phyloP scores from a whole-genome alignment of 2,113 vertebrate genomes.

The Bufo gargarizans region DNA sequence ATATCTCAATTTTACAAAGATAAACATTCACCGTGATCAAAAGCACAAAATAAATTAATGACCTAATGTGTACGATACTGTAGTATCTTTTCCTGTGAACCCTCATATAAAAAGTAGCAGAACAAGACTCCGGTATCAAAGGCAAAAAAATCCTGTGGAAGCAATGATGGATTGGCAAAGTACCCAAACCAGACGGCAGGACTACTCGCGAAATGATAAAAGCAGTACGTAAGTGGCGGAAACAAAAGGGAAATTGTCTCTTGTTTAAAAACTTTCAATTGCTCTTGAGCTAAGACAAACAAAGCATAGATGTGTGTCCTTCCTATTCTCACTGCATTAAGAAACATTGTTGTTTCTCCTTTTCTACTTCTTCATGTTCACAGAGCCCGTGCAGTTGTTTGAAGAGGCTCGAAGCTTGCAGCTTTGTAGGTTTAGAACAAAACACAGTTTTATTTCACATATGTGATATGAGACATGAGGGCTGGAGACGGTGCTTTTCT shows the following conservation, averaged over 20 bases:
- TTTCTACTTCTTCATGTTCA: background rate
- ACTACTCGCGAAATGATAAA: slow-evolving; percentile 13
- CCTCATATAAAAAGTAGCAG: background rate
- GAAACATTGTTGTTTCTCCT: slow-evolving; percentile 1
- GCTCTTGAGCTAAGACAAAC: slow-evolving; percentile 51
- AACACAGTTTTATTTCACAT: slow-evolving; percentile 38
- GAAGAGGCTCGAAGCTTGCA: background rate
- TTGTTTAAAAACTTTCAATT: slow-evolving; percentile 42
- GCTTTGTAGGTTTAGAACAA: slow-evolving; percentile 32
- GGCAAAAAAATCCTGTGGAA: background rate
- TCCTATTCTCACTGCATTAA: background rate
- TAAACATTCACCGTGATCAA: background rate
- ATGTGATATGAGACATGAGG: slow-evolving; percentile 27
- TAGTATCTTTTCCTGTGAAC: background rate
- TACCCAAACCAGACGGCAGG: background rate
- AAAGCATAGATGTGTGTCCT: slow-evolving; percentile 16
- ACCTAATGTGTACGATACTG: background rate
- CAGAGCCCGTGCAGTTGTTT: slow-evolving; percentile 24
- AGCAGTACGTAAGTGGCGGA: slow-evolving; percentile 15
- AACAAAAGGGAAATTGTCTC: slow-evolving; percentile 48
- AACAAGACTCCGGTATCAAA: background rate
- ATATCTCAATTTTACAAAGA: too few relatives aligned
- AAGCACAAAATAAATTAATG: background rate
- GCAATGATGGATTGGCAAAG: slow-evolving; percentile 20
- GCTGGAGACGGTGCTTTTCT: background rate